Evolutionary conservation across 2,888 invertebrate genomes (phyloP), one percentile per base, ranked within the genome.

Genomic region (Scaptomyza polygonia): DNA sequence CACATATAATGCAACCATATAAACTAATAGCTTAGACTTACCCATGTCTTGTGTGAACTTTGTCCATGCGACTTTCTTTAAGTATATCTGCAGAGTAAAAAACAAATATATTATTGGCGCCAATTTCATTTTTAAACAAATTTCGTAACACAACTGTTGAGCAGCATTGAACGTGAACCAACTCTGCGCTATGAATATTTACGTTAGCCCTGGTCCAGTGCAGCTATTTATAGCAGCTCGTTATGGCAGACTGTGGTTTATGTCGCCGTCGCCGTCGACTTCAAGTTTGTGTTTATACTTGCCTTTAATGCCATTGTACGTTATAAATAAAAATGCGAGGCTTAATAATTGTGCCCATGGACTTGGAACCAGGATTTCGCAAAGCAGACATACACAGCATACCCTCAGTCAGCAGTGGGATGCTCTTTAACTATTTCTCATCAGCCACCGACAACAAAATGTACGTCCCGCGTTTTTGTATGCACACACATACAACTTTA

Each of bases 21-120:
- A 29, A n/a, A n/a, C 9, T 11, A 5, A 9, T 14, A 11, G 7
- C 3, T 0, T 2, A 6, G 14, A 83, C 89, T 89, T 84, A 92
- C 92, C 92, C 92, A 88, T 92, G 91, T 45, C 89, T 89, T 45
- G 92, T 90, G 48, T 90, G 87, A 43, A 89, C 90, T 67, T 91
- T 91, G 64, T 92, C 91, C 92, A 92, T 92, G 78, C 88, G 79
- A 62, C 72, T 87, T 67, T 88, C 77, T 77, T 88, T 91, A 1
- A 89, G 83, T 57, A 91, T 91, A 78, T 91, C 91, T 91, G 64
- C 0, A 51, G 67, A 52, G 51, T 11, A 30, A 57, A 29, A 12
- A 8, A 12, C 8, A 42, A 45, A 27, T 34, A 62, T 2, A 25
- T 25, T 73, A 69, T 65, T 58, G 34, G 63, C 67, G 71, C 56